These are phyloP conservation scores for Serinus canaria DNA, from an alignment of 2,113 vertebrate species.

Conservation along the genomic window DNA sequence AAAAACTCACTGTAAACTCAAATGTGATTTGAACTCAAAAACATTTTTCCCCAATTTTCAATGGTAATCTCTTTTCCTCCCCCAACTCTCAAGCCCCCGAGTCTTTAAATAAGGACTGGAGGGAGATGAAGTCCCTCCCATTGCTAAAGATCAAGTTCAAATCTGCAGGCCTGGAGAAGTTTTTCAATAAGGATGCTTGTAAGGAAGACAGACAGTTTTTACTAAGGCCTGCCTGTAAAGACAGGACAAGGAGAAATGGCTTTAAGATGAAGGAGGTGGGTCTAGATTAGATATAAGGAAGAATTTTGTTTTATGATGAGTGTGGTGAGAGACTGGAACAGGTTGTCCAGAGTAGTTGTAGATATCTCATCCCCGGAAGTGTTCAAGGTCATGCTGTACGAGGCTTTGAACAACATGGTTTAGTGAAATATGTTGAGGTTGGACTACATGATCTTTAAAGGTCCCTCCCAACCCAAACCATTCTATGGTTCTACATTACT, in stretches of 20 bases:
- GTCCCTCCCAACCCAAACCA: not conserved
- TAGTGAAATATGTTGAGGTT: not conserved
- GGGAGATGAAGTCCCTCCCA: not conserved
- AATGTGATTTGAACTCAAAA: not conserved
- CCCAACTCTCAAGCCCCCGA: accelerated
- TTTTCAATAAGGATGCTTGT: not conserved
- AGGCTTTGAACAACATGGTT: not conserved
- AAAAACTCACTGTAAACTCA: not conserved
- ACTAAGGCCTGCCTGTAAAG: not conserved
- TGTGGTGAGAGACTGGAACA: not conserved
- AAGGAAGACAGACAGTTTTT: not conserved
- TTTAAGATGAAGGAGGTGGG: not conserved
- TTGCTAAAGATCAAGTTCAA: not conserved
- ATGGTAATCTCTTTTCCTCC: not conserved
- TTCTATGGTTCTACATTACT: not conserved
- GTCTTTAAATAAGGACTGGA: not conserved
- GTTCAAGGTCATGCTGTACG: not conserved
- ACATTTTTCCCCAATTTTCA: not conserved
- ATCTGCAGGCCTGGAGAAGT: not conserved
- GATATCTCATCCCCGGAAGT: not conserved
- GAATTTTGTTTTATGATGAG: not conserved
- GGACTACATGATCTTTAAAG: not conserved
- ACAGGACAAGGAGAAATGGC: not conserved
- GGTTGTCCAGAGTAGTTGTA: not conserved
- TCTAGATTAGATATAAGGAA: not conserved